These are phyloP conservation scores for Pammene fasciana DNA, from an alignment of 2,888 invertebrate species.

Conservation along the genomic window DNA sequence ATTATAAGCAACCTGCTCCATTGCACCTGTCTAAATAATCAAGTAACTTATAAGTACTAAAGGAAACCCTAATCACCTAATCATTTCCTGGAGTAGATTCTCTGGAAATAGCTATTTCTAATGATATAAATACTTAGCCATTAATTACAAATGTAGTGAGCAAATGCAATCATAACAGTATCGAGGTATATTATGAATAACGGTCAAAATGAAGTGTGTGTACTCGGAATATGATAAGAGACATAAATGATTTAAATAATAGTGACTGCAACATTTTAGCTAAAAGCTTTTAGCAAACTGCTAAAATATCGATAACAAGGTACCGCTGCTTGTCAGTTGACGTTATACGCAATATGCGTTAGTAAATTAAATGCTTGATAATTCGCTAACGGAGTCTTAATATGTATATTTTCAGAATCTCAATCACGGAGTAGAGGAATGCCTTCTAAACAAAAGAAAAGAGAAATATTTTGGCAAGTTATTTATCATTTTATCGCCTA, in stretches of 20 bases:
- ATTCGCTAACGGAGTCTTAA: not conserved
- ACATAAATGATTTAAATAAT: slow-evolving; percentile 25
- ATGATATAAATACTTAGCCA: slow-evolving; percentile 19
- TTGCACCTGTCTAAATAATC: not conserved
- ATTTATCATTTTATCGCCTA: too few species aligned
- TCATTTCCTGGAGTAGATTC: slow-evolving; percentile 14
- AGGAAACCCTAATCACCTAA: slow-evolving; percentile 16
- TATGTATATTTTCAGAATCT: not conserved
- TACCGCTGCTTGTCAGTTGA: slow-evolving; percentile 10
- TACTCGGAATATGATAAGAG: slow-evolving; percentile 18
- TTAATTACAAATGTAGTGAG: slow-evolving; percentile 24
- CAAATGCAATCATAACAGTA: slow-evolving; percentile 26
- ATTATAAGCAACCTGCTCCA: not conserved
- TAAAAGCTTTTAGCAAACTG: slow-evolving; percentile 32
- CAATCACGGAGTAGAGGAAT: not conserved
- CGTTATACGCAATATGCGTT: slow-evolving; percentile 1
- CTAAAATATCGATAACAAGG: slow-evolving; percentile 27
- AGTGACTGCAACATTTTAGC: slow-evolving; percentile 21
- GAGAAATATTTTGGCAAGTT: not conserved
- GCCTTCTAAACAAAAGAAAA: not conserved
- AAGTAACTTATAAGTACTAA: not conserved
- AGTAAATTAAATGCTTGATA: not conserved
- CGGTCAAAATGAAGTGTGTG: slow-evolving; percentile 22
- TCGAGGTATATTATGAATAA: slow-evolving; percentile 2
- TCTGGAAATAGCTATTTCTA: slow-evolving; percentile 17